phyloP scores from a whole-genome alignment of 1,140 invertebrate genomes.

The Drosophila hydei region DNA sequence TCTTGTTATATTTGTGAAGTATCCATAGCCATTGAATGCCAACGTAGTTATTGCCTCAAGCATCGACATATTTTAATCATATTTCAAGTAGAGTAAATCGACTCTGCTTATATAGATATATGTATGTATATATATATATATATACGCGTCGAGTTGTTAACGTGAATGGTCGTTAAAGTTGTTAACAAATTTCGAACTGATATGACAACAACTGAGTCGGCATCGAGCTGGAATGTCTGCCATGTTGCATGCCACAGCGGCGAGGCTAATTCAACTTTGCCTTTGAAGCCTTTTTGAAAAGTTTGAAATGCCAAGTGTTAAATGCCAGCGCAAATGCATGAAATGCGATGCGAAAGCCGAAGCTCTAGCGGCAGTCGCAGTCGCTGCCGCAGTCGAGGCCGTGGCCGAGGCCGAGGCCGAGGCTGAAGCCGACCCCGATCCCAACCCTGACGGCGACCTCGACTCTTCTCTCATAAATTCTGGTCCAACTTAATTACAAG shows the following conservation, averaged over 20 bases:
- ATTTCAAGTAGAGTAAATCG: too few species aligned
- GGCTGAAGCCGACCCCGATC: too few species aligned
- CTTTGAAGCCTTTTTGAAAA: slow-evolving; percentile 9
- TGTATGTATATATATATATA: slow-evolving; percentile 26
- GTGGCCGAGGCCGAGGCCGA: too few species aligned
- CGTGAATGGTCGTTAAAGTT: slow-evolving; percentile 12
- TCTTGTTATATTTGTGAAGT: too few species aligned
- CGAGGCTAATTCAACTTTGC: slow-evolving; percentile 54
- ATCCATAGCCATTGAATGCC: too few species aligned
- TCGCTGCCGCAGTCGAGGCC: too few species aligned
- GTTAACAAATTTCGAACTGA: neutral
- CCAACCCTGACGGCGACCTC: too few species aligned
- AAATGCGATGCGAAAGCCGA: neutral
- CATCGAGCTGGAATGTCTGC: neutral
- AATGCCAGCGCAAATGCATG: slow-evolving; percentile 4
- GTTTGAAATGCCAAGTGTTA: neutral
- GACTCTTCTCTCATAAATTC: slow-evolving; percentile 13
- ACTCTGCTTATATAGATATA: too few species aligned
- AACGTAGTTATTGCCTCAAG: too few species aligned
- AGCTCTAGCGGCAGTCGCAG: too few species aligned
- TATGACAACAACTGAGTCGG: neutral
- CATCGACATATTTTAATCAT: too few species aligned
- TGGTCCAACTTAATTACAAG: slow-evolving; percentile 29
- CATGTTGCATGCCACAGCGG: neutral
- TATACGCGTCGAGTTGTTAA: neutral